Percentiles rank a stretch among this genome's conserved stretches.
Conservation (phyloP, 2,113 vertebrate genomes). For the Scopus umbretta region DNA sequence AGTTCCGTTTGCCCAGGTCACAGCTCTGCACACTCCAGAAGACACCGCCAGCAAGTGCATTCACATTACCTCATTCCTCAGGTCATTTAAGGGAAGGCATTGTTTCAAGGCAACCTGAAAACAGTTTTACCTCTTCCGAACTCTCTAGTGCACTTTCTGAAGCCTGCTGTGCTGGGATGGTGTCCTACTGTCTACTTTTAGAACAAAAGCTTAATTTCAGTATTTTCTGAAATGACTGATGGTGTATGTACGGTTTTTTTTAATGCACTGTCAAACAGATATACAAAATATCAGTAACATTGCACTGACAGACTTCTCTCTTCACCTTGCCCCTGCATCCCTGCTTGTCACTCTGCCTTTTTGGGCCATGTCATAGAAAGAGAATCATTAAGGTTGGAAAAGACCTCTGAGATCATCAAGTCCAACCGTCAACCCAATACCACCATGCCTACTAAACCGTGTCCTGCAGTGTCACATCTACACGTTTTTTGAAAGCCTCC, state of each 20-base stretch:
- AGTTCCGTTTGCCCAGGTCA: not conserved
- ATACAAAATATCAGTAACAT: not conserved
- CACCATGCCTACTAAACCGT: too few relatives aligned
- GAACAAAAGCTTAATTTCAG: not conserved
- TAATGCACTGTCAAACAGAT: not conserved
- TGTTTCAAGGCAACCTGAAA: not conserved
- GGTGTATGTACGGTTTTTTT: not conserved
- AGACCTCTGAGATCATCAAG: too few relatives aligned
- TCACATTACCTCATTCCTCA: not conserved
- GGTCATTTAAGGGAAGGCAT: fast-evolving
- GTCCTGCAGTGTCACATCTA: too few relatives aligned
- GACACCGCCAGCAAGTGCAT: not conserved
- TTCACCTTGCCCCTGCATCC: not conserved
- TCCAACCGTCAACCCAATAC: too few relatives aligned
- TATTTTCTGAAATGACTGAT: not conserved
- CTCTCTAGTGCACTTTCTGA: not conserved
- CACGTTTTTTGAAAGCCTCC: too few relatives aligned
- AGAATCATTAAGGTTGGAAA: too few relatives aligned
- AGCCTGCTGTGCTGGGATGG: too few relatives aligned
- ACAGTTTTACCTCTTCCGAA: not conserved
- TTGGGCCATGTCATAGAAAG: fast-evolving
- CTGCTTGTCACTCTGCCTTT: not conserved
- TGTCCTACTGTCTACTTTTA: not conserved
- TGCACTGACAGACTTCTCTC: not conserved
- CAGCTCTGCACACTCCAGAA: not conserved